Evolutionary conservation across 2,113 vertebrate genomes (phyloP).

Genomic region (Chiloscyllium plagiosum): DNA sequence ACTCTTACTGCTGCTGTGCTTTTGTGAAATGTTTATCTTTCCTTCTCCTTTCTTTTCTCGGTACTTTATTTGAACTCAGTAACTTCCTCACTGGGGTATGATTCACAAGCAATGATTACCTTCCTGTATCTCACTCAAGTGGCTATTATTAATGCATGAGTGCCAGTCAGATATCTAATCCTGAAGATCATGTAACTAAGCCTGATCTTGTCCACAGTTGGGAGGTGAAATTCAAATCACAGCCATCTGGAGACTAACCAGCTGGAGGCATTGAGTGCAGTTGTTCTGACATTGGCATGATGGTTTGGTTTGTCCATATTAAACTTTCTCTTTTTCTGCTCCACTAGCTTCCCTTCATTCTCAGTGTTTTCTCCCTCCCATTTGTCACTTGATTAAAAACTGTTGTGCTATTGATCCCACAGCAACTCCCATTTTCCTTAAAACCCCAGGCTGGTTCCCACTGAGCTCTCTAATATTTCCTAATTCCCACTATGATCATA

Average conservation of each 20-base stretch:
- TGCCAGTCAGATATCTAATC: background rate
- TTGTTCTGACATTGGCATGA: background rate
- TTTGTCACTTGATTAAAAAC: background rate
- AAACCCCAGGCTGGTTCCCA: background rate
- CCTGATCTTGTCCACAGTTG: background rate
- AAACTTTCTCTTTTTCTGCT: background rate
- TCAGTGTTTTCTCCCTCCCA: background rate
- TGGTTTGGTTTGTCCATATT: background rate
- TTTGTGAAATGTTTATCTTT: background rate
- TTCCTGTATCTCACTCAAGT: background rate
- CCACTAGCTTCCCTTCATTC: background rate
- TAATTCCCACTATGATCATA: background rate
- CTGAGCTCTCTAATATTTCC: background rate
- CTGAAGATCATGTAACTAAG: background rate
- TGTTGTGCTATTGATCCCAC: background rate
- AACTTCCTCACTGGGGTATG: background rate
- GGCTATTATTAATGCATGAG: background rate
- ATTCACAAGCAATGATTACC: background rate
- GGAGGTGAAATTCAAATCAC: background rate
- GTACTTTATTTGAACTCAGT: background rate
- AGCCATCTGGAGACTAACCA: background rate
- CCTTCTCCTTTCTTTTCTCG: background rate
- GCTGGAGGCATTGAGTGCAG: background rate
- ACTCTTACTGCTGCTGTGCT: background rate
- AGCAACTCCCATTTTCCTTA: background rate